Conservation (phyloP, 2,888 invertebrate species). For the Cordylochernes scorpioides region DNA sequence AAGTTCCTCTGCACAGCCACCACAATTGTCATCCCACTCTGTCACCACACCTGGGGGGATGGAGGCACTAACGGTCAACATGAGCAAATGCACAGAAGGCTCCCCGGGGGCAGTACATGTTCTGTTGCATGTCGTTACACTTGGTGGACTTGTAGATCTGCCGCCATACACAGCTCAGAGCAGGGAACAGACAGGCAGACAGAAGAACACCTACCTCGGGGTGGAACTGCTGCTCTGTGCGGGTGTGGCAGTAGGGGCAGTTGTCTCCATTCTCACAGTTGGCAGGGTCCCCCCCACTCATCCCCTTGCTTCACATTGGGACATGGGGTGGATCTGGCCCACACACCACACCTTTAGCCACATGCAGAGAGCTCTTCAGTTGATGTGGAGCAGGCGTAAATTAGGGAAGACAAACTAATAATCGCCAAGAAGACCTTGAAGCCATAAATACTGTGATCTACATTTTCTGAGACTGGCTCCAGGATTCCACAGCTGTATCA, state of each 20-base stretch:
- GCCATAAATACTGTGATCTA: too few relatives aligned
- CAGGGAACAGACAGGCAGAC: too few relatives aligned
- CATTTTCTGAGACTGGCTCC: too few relatives aligned
- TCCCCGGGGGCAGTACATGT: constrained; percentile 88
- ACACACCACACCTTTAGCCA: too few relatives aligned
- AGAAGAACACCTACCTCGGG: constrained; percentile 37
- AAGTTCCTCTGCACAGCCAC: constrained; percentile 45
- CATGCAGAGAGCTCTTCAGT: too few relatives aligned
- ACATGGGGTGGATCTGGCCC: constrained; percentile 76
- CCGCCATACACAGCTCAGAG: constrained; percentile 6
- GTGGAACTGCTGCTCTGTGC: constrained; percentile 98
- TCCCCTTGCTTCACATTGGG: constrained; percentile 97
- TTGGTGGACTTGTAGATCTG: constrained; percentile 93
- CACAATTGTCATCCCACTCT: too few relatives aligned
- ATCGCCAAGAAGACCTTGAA: too few relatives aligned
- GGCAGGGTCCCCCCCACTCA: constrained; percentile 95
- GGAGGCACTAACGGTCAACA: constrained; percentile 40
- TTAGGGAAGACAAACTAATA: too few relatives aligned
- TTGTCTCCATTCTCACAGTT: constrained; percentile 85
- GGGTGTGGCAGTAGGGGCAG: constrained; percentile 90
- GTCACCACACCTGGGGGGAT: too few relatives aligned
- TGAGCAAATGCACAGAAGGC: constrained; percentile 99
- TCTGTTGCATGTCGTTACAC: constrained; percentile 96
- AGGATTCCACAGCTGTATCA: too few relatives aligned
- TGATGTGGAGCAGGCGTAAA: too few relatives aligned